phyloP scores from a whole-genome alignment of 2,797 vertebrate species.

The Lagocephalus sceleratus region DNA sequence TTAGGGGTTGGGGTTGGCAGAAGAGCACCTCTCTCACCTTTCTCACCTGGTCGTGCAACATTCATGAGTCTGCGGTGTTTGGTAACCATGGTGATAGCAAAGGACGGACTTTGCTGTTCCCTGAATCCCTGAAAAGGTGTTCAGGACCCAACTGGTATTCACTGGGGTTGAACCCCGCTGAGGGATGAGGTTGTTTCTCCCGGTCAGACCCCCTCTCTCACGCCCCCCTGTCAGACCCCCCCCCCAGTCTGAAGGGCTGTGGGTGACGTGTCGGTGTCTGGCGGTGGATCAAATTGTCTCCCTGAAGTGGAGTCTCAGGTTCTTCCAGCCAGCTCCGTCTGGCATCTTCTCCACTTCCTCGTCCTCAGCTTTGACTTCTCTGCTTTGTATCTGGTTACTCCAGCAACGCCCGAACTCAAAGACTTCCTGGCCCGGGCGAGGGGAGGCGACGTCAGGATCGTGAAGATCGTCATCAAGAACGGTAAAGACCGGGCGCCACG shows the following conservation, averaged over 20 bases:
- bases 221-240: neutral
- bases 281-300: constrained; percentile 64
- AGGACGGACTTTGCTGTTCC: constrained; percentile 19
- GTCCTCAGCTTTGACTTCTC: constrained; percentile 61
- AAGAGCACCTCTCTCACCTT: constrained; percentile 74
- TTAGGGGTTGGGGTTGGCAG: constrained; percentile 49
- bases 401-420: constrained; percentile 93
- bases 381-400: constrained; percentile 82
- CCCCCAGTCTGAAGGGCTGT: constrained; percentile 27
- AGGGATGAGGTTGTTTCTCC: neutral
- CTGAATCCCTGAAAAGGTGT: constrained; percentile 23
- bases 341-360: constrained; percentile 34
- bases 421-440: constrained; percentile 93
- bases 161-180: neutral
- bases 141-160: neutral
- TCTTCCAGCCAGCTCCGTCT: constrained; percentile 62
- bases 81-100: constrained; percentile 71
- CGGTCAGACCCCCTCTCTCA: neutral
- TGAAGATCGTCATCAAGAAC: constrained; percentile 94
- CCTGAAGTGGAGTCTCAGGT: constrained; percentile 63
- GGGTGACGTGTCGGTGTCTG: constrained; percentile 48
- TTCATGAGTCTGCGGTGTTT: constrained; percentile 74
- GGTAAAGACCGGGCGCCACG: constrained; percentile 80
- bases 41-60: constrained; percentile 77
- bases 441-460: constrained; percentile 86